phyloP scores from a whole-genome alignment of 2,888 invertebrate species.

The Lasioglossum zephyrum region DNA sequence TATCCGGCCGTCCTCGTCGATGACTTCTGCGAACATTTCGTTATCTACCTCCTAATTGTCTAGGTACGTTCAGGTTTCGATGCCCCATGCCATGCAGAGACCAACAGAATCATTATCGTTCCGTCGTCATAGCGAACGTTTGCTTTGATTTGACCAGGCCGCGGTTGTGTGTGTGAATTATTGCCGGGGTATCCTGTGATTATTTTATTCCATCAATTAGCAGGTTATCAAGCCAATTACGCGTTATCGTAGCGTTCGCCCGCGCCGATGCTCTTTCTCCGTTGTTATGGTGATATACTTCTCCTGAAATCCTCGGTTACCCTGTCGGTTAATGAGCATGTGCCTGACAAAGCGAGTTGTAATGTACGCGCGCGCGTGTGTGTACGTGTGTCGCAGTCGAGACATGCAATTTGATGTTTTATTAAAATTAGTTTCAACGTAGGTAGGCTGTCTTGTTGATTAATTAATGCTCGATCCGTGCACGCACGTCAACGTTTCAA shows the following conservation, averaged over 20 bases:
- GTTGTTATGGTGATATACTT: neutral
- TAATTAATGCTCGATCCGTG: neutral
- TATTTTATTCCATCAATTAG: slow-evolving; percentile 23
- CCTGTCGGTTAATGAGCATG: neutral
- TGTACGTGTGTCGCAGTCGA: neutral
- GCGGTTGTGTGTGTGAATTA: neutral
- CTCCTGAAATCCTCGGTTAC: too few species aligned
- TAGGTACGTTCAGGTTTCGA: slow-evolving; percentile 21
- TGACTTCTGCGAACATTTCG: slow-evolving; percentile 81
- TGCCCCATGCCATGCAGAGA: slow-evolving; percentile 65
- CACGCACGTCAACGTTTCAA: neutral
- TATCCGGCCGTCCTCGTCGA: slow-evolving; percentile 70
- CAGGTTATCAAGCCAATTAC: slow-evolving; percentile 31
- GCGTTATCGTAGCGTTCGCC: neutral
- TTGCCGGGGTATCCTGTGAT: slow-evolving; percentile 15
- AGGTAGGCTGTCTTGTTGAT: neutral
- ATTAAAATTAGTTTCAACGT: slow-evolving; percentile 1
- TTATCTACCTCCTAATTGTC: slow-evolving; percentile 71
- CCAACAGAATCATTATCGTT: slow-evolving; percentile 26
- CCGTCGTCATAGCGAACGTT: neutral
- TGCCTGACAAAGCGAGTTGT: neutral
- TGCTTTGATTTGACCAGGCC: slow-evolving; percentile 9
- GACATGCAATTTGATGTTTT: slow-evolving; percentile 30
- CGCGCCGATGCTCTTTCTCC: neutral
- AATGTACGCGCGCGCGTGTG: neutral